These are phyloP conservation scores for Brachyopa scutellaris DNA, from an alignment of 2,888 invertebrate genomes.

Conservation along the genomic window DNA sequence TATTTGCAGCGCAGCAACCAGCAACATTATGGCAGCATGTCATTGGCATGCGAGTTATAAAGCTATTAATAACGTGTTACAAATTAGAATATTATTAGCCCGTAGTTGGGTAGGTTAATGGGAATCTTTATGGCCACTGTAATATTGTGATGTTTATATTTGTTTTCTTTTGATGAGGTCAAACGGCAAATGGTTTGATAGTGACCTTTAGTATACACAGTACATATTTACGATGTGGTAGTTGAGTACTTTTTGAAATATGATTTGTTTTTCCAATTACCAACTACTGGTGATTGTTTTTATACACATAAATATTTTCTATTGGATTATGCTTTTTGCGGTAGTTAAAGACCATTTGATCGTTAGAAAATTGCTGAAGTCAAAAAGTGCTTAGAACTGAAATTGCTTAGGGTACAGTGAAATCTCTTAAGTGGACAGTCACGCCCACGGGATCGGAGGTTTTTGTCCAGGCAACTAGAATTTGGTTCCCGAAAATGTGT, in stretches of 20 bases:
- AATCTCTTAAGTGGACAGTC: too few relatives aligned
- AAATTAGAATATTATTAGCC: conserved; percentile 52
- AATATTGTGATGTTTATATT: conserved; percentile 40
- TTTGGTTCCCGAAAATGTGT: too few relatives aligned
- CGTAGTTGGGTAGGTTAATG: conserved; percentile 5
- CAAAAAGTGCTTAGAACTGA: too few relatives aligned
- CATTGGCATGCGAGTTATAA: conserved; percentile 52
- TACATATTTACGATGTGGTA: neutral
- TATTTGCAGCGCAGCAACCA: neutral
- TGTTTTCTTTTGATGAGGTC: conserved; percentile 50
- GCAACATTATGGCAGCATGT: conserved; percentile 35
- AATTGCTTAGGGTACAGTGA: too few relatives aligned
- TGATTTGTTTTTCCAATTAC: neutral
- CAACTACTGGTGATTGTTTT: neutral
- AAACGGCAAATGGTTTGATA: conserved; percentile 18
- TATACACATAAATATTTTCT: too few relatives aligned
- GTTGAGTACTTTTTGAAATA: neutral
- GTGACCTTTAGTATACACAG: neutral
- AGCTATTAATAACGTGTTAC: conserved; percentile 67
- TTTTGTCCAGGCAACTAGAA: too few relatives aligned
- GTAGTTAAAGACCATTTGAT: too few relatives aligned
- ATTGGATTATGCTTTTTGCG: too few relatives aligned
- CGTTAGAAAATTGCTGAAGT: too few relatives aligned
- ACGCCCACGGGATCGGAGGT: too few relatives aligned
- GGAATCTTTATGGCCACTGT: conserved; percentile 15